Base-by-base conservation (phyloP, 2,113 vertebrate species). In the Odontesthes bonariensis region DNA sequence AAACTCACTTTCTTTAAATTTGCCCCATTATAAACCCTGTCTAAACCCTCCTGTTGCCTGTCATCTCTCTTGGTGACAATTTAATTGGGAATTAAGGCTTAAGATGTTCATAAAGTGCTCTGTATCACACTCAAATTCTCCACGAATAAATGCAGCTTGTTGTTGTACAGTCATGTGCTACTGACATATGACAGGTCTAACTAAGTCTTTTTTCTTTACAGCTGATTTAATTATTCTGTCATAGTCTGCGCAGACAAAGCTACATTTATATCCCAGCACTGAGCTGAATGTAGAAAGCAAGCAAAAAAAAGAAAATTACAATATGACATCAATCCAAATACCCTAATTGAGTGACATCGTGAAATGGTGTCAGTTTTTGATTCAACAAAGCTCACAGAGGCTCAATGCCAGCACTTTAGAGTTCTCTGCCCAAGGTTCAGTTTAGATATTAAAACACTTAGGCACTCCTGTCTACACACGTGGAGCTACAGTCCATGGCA, bases 51-150 rank as follows among this genome's bases (percentile, higher is more conserved):
- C 56, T 47, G n/a, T 23, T 56, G 63, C 40, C 79, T 31, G 35
- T 51, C 70, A 44, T 69, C 67, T 52, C 54, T 51, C 49, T 47
- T 38, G 59, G 73, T 58, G 60, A 87, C 69, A 59, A 72, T 63
- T 84, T 84, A 19, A 75, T 23, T 58, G 35, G 76, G 85, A 81
- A 84, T 90, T 92, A 93, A 93, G 92, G 92, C 92, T 90, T 91
- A 79, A 85, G 82, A 91, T 86, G 86, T 91, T 85, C 52, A 85
- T 92, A 92, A 92, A 93, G 92, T 93, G 92, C 92, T 90, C 86
- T 73, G 79, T 78, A 88, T 73, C 86, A 91, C 88, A 74, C 81
- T 80, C 82, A 64, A 62, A 70, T 74, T 74, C 66, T 79, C 60
- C 40, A 61, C 64, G 69, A 47, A 19, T 52, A 32, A 75, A 64